Conservation (phyloP, 2,888 invertebrate genomes). For the Myathropa florea region DNA sequence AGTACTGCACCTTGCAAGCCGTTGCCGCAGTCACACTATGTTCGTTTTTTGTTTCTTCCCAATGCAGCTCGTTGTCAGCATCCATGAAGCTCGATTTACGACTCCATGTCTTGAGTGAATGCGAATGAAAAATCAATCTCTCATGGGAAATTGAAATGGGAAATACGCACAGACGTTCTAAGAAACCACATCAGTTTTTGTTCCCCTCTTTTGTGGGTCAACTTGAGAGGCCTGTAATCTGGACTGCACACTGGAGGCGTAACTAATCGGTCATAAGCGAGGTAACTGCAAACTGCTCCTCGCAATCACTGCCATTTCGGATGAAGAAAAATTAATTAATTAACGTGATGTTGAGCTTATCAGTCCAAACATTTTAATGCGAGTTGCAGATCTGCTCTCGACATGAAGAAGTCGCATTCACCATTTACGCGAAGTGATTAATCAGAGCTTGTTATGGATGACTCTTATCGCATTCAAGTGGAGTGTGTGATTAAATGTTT, state of each 20-base stretch:
- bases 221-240: background rate
- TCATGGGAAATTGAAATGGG: slow-evolving; percentile 39
- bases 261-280: slow-evolving; percentile 26
- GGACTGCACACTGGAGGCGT: slow-evolving; percentile 22
- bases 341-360: slow-evolving; percentile 26
- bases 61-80: slow-evolving; percentile 21
- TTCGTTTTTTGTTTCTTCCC: slow-evolving; percentile 3
- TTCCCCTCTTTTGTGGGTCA: slow-evolving; percentile 32
- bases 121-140: slow-evolving; percentile 59
- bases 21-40: background rate
- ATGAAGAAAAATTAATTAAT: slow-evolving; percentile 32
- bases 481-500: slow-evolving; percentile 54
- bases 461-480: slow-evolving; percentile 36
- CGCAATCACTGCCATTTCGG: slow-evolving; percentile 15
- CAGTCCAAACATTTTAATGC: slow-evolving; percentile 11
- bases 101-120: slow-evolving; percentile 20
- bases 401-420: slow-evolving; percentile 1
- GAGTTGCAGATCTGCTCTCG: slow-evolving; percentile 3
- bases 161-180: slow-evolving; percentile 13
- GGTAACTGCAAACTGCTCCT: background rate
- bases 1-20: slow-evolving; percentile 50
- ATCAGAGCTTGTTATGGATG: slow-evolving; percentile 43
- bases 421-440: slow-evolving; percentile 44
- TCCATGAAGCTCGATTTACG: slow-evolving; percentile 24
- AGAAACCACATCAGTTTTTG: background rate